Base-by-base conservation (phyloP, 2,888 invertebrate species). In the Diaprepes abbreviatus region DNA sequence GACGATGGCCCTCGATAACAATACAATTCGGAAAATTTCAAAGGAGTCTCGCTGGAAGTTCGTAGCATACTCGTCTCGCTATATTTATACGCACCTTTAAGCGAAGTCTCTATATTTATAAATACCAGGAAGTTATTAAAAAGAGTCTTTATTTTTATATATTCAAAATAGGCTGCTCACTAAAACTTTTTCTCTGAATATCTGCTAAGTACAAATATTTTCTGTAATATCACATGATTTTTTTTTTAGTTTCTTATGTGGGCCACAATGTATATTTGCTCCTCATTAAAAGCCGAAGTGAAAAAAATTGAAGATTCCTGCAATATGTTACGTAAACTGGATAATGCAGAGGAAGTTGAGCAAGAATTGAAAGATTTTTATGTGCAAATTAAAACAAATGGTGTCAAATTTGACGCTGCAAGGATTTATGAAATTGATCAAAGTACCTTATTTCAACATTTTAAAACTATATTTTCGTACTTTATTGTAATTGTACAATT, bases 401-500 rank as follows among this genome's bases (percentile, higher is more conserved):
- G 31, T 10, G 31, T 33, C 0, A 59, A 43, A 33, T 59, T 59
- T 17, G 17, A 31, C 5, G 59, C 59, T n/a, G 40, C 43, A 9
- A 43, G 59, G 19, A 45, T 43, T 43, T 59, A 43, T 12, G 19
- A 40, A 31, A 59, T 59, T 17, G 16, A 19, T 7, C 17, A 36
- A 4, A 59, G 40, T 6, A 59, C 43, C 31, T 43, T 59, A 31
- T 43, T 59, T 24, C n/a, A 17, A 2, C 43, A 33, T 33, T 14
- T 59, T n/a, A 59, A 19, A 31, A 19, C 31, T 7, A 43, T 33
- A n/a, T 31, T 59, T 5, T 43, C 59, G n/a, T 43, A 59, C n/a
- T 59, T 59, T 59, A 59, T 59, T 33, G 59, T 59, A 28, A 59
- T 59, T 14, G 16, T 43, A 28, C 59, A 59, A 17, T 31, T 59